These are phyloP conservation scores for Callyntrura sp. DNA, from an alignment of 2,888 invertebrate genomes.

Conservation along the genomic window DNA sequence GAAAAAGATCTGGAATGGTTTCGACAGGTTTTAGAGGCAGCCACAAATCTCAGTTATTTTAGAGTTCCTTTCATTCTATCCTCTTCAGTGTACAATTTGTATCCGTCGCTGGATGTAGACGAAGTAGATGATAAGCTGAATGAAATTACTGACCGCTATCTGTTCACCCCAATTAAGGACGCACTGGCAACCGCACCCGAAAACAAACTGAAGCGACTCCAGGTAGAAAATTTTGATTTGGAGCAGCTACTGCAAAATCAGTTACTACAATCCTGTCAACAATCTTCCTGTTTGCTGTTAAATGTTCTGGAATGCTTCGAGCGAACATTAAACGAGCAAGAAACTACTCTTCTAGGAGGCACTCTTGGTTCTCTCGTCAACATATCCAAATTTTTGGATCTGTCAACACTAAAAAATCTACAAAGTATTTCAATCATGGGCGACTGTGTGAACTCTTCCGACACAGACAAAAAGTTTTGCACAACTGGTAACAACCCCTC, in stretches of 20 bases:
- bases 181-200: background rate
- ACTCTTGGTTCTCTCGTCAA: conserved; percentile 30
- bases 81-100: conserved; percentile 53
- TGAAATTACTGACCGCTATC: conserved; percentile 4
- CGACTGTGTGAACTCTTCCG: conserved; percentile 34
- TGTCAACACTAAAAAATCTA: conserved; percentile 17
- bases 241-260: conserved; percentile 44
- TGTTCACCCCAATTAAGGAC: conserved; percentile 25
- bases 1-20: conserved; percentile 46
- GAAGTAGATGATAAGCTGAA: conserved; percentile 58
- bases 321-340: background rate
- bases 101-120: conserved; percentile 49
- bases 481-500: no score
- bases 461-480: conserved; percentile 54
- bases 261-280: background rate
- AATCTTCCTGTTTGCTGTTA: conserved; percentile 30
- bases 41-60: conserved; percentile 15
- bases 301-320: conserved; percentile 52
- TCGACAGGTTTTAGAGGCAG: background rate
- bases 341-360: conserved; percentile 16
- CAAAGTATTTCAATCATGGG: conserved; percentile 1
- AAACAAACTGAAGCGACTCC: conserved; percentile 39
- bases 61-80: conserved; percentile 60
- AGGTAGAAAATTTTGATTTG: conserved; percentile 65
- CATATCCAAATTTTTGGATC: conserved; percentile 35